Conservation (phyloP, 2,797 vertebrate genomes). For the Poliocrania exsul region DNA sequence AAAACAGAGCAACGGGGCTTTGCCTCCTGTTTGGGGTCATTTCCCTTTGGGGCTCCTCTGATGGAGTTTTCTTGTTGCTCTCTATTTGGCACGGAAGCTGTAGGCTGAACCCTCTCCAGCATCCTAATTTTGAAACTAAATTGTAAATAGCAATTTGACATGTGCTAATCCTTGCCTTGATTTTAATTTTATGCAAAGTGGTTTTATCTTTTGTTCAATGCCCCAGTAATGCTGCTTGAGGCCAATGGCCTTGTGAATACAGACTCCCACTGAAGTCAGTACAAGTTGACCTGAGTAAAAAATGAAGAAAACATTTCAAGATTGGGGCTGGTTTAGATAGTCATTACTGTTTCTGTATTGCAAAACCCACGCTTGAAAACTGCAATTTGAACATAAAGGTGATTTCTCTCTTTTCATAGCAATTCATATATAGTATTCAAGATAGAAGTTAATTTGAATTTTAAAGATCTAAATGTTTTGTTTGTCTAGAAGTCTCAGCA, state of each 20-base stretch:
- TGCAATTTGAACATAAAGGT: neutral
- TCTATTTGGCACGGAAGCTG: neutral
- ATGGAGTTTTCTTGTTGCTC: neutral
- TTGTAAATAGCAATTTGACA: neutral
- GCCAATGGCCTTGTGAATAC: neutral
- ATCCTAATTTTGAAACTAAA: neutral
- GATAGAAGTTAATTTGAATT: neutral
- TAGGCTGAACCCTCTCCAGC: neutral
- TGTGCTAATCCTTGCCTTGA: neutral
- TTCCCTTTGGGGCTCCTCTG: neutral
- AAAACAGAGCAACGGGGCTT: neutral
- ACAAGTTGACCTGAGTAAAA: neutral
- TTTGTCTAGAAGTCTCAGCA: slow-evolving; percentile 78
- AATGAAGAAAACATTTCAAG: neutral
- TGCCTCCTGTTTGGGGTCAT: neutral
- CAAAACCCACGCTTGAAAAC: neutral
- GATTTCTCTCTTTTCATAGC: neutral
- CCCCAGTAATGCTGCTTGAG: neutral
- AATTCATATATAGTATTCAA: neutral
- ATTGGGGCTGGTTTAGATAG: neutral
- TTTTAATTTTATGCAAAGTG: neutral
- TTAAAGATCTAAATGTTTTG: slow-evolving; percentile 18
- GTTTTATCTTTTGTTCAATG: slow-evolving; percentile 21
- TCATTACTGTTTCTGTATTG: neutral
- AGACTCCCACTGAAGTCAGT: neutral